Evolutionary conservation across 2,888 invertebrate species (phyloP), one percentile per base, ranked within the genome.

Genomic region (Zygaena filipendulae): DNA sequence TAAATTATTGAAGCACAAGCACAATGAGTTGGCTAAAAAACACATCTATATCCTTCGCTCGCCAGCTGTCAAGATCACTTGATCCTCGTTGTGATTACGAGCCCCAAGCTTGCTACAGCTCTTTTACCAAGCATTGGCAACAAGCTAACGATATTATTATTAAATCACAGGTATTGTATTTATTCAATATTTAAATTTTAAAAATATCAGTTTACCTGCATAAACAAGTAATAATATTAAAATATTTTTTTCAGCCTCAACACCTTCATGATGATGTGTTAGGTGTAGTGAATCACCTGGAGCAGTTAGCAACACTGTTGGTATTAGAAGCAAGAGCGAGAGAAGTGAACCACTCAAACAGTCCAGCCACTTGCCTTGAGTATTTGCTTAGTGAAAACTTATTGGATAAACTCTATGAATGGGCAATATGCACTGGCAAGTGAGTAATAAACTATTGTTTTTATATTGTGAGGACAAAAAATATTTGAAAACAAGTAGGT

Each of bases 41-140:
- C 45, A 87, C 86, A 43, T 81, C 85, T 23, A 59, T 86, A 48
- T 70, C 84, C 40, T 75, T 86, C 40, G 81, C 82, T 31, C 71
- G 85, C 47, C 84, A 84, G 49, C 64, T 83, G 32, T 83, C 85
- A 27, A 81, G 87, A 21, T 59, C 82, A 2, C 75, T 84, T 23
- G 87, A 87, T 47, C 86, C 87, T 6, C 84, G 87, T 3, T 85
- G 86, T 5, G 87, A 88, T 56, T 88, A 88, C 48, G 93, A 94
- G 71, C 91, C 93, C 0, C 88, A 91, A 29, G 95, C 95, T 4
- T 95, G 95, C 67, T 92, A 91, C 57, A 93, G 91, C 63, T 95
- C 95, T 52, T 95, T 95, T 71, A 89, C 90, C 60, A 92, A 92
- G 60, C 96, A 96, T 62, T 96, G 96, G 95, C 91, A 93, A 52